Evolutionary conservation across 2,113 vertebrate genomes (phyloP).

Genomic region (Bostrychus sinensis): DNA sequence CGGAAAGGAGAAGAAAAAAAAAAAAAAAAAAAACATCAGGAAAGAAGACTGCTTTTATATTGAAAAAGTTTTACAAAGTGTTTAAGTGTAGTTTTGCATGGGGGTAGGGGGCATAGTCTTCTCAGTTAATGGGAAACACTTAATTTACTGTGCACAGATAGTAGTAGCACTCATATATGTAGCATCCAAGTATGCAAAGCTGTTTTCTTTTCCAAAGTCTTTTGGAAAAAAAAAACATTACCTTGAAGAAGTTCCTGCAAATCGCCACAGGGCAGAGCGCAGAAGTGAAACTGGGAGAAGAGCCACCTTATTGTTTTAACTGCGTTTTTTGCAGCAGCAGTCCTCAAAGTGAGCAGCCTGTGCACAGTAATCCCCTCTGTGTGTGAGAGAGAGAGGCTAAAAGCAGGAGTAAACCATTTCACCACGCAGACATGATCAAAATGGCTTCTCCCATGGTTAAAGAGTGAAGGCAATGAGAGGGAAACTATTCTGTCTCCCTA

Average conservation of each 20-base stretch:
- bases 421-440: slow-evolving; percentile 79
- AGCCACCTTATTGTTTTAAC: slow-evolving; percentile 54
- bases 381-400: slow-evolving; percentile 49
- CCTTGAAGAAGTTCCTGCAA: slow-evolving; percentile 17
- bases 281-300: slow-evolving; percentile 34
- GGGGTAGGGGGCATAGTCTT: too few relatives aligned
- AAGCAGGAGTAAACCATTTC: slow-evolving; percentile 77
- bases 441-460: slow-evolving; percentile 78
- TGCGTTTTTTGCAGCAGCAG: slow-evolving; percentile 65
- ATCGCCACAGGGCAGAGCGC: slow-evolving; percentile 46
- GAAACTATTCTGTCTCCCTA: slow-evolving; percentile 42
- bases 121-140: too few relatives aligned
- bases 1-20: too few relatives aligned
- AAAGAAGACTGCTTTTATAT: too few relatives aligned
- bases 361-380: slow-evolving; percentile 66
- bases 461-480: slow-evolving; percentile 33
- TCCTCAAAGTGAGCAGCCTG: slow-evolving; percentile 68
- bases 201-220: background rate
- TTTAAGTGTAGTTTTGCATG: too few relatives aligned
- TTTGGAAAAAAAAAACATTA: slow-evolving; percentile 17
- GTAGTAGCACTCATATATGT: background rate
- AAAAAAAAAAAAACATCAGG: too few relatives aligned
- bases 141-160: background rate
- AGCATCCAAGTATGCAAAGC: background rate
- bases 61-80: too few relatives aligned